Conservation (phyloP, 2,113 vertebrate species). For the Himantopus leucocephalus region DNA sequence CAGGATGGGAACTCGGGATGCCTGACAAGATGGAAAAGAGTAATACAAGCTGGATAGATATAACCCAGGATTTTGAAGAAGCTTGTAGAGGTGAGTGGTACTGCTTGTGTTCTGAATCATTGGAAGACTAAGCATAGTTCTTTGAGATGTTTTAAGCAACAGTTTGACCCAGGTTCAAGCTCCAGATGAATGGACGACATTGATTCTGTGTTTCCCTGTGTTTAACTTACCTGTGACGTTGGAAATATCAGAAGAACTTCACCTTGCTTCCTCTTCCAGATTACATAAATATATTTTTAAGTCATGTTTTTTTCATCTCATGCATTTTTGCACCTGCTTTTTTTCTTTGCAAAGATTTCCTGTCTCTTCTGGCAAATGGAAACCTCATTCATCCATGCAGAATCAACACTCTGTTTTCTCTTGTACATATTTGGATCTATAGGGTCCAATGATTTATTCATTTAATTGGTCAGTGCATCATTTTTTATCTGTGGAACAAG, state of each 20-base stretch:
- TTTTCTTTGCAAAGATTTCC: background rate
- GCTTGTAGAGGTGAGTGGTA: slow-evolving; percentile 87
- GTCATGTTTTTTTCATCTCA: background rate
- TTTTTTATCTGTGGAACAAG: background rate
- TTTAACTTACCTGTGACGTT: background rate
- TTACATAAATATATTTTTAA: background rate
- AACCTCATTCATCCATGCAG: background rate
- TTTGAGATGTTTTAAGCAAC: background rate
- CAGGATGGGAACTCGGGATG: slow-evolving; percentile 91
- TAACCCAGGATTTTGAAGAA: slow-evolving; percentile 94
- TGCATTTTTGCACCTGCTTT: fast-evolving
- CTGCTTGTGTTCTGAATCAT: background rate
- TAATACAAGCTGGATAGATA: slow-evolving; percentile 92
- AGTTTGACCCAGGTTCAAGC: background rate
- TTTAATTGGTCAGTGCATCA: background rate
- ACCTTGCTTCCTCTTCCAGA: background rate
- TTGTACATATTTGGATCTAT: background rate
- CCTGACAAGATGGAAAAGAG: slow-evolving; percentile 93
- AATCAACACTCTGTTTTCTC: background rate
- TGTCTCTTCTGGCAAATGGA: background rate
- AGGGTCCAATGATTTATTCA: fast-evolving
- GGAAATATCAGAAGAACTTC: background rate
- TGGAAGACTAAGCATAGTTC: background rate
- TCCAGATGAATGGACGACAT: background rate
- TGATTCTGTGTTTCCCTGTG: background rate